Conservation (phyloP, 2,888 invertebrate species). For the Erebia epiphron region DNA sequence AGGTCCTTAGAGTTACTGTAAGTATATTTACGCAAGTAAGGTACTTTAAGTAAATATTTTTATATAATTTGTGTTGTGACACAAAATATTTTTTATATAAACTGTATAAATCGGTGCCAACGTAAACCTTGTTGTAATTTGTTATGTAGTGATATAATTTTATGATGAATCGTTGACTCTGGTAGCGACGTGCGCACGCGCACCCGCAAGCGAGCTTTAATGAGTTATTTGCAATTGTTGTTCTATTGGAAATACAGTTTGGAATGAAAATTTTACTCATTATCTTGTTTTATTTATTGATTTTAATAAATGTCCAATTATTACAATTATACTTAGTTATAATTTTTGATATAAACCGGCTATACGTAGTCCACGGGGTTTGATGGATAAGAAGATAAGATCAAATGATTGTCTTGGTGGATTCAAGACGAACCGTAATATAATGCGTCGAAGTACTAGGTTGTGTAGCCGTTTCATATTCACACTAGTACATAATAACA, state of each 20-base stretch:
- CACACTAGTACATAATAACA: not conserved
- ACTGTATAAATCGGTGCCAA: conserved; percentile 80
- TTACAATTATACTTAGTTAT: not conserved
- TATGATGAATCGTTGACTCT: conserved; percentile 77
- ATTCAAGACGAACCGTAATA: too few relatives aligned
- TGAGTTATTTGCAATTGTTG: conserved; percentile 78
- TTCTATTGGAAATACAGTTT: conserved; percentile 79
- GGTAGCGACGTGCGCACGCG: conserved; percentile 56
- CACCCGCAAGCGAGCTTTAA: conserved; percentile 66
- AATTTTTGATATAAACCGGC: not conserved
- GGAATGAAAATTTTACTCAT: conserved; percentile 53
- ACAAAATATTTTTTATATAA: conserved; percentile 76
- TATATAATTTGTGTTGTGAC: conserved; percentile 74
- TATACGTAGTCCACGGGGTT: not conserved
- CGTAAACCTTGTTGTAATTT: conserved; percentile 81
- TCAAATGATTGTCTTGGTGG: too few relatives aligned
- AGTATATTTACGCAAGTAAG: conserved; percentile 74
- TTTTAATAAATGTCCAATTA: conserved; percentile 10
- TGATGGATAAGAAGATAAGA: too few relatives aligned
- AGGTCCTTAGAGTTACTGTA: conserved; percentile 57
- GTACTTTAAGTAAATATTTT: conserved; percentile 78
- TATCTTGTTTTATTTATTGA: conserved; percentile 52
- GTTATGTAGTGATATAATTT: conserved; percentile 80
- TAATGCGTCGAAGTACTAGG: not conserved
- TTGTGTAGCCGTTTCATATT: not conserved